phyloP scores from a whole-genome alignment of 2,888 invertebrate genomes.

The Aphodius granarius region DNA sequence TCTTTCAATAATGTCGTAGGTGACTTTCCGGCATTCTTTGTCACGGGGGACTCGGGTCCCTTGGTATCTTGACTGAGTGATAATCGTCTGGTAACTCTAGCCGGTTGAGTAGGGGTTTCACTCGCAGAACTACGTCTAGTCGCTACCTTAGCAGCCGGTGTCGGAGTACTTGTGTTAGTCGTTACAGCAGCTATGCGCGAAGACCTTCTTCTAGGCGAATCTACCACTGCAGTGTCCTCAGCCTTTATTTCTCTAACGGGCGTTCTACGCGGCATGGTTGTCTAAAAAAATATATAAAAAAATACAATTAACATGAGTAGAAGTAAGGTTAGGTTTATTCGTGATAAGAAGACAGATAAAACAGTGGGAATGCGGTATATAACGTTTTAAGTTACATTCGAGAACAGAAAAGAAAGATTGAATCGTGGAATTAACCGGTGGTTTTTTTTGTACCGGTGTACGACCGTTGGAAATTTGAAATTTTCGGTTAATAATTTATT shows the following conservation, averaged over 20 bases:
- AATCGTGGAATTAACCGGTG: background rate
- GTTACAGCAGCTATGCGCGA: slow-evolving; percentile 27
- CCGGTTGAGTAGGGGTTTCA: slow-evolving; percentile 17
- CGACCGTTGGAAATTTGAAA: background rate
- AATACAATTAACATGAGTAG: background rate
- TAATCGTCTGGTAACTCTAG: slow-evolving; percentile 25
- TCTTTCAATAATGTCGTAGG: slow-evolving; percentile 22
- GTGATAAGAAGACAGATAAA: background rate
- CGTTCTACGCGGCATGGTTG: slow-evolving; percentile 20
- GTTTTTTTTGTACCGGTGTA: background rate
- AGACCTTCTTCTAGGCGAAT: slow-evolving; percentile 15
- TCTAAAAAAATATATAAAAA: slow-evolving; percentile 6
- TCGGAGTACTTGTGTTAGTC: slow-evolving; percentile 19
- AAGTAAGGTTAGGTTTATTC: background rate
- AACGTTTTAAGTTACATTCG: background rate
- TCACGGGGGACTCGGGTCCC: background rate
- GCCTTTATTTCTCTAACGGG: slow-evolving; percentile 21
- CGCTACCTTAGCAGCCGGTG: slow-evolving; percentile 24
- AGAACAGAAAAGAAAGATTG: background rate
- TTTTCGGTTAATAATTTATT: background rate
- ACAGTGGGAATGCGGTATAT: background rate
- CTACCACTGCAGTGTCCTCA: slow-evolving; percentile 13
- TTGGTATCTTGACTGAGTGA: slow-evolving; percentile 30
- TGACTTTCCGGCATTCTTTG: slow-evolving; percentile 29
- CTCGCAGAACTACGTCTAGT: slow-evolving; percentile 30